A percentile compares a stretch with the other conserved stretches of the same genome.
Conservation (phyloP, 2,888 invertebrate genomes). For the Brenthis hecate region DNA sequence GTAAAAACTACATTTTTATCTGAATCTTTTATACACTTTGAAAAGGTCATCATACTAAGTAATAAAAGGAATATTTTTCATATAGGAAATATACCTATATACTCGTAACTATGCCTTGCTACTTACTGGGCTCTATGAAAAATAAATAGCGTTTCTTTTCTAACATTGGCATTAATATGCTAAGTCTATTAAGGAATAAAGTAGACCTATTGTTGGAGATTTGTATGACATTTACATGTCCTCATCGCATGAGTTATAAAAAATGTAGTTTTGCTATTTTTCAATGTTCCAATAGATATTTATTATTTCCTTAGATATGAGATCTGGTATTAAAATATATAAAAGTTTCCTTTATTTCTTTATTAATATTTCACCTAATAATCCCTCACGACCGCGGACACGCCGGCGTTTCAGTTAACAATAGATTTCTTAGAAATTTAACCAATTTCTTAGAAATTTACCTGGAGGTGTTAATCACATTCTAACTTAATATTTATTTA, state of each 20-base stretch:
- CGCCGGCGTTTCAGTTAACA: too few species aligned
- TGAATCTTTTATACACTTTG: too few species aligned
- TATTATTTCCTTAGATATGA: background rate
- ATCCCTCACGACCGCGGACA: too few species aligned
- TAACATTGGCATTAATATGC: background rate
- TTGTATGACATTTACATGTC: background rate
- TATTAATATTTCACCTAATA: background rate
- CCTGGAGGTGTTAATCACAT: too few species aligned
- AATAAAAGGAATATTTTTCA: background rate
- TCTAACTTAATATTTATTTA: background rate
- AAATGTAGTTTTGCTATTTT: background rate
- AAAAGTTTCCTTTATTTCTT: too few species aligned
- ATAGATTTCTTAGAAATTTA: too few species aligned
- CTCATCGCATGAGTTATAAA: background rate
- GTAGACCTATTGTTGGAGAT: slow-evolving; percentile 10
- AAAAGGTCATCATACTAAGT: too few species aligned
- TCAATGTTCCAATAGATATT: too few species aligned
- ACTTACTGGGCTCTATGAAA: background rate
- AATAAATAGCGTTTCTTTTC: background rate
- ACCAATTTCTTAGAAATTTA: too few species aligned
- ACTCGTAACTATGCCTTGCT: background rate
- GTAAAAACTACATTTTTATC: background rate
- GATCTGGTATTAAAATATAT: background rate
- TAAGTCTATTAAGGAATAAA: background rate
- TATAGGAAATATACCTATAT: background rate